Evolutionary conservation across 2,888 invertebrate species (phyloP).

Genomic region (Tholera decimalis): DNA sequence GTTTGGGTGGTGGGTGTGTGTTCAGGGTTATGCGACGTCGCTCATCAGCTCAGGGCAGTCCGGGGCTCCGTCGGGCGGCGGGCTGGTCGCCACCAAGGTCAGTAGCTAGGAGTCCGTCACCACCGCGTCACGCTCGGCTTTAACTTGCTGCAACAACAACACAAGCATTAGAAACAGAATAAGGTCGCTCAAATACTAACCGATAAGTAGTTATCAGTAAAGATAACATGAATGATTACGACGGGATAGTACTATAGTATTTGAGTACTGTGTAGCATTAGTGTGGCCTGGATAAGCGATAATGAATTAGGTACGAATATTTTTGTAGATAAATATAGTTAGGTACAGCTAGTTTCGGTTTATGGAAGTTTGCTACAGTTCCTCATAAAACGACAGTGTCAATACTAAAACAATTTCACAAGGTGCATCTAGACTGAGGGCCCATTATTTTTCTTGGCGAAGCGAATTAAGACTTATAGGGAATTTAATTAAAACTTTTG

Average conservation of each 20-base stretch:
- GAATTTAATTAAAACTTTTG: too few relatives aligned
- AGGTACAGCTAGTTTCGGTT: too few relatives aligned
- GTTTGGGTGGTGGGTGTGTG: conserved; percentile 11
- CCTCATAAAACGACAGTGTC: too few relatives aligned
- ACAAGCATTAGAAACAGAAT: conserved; percentile 13
- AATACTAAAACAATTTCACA: too few relatives aligned
- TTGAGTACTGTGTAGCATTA: conserved; percentile 2
- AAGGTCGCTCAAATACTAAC: conserved; percentile 10
- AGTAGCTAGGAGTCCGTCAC: conserved; percentile 89
- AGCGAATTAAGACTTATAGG: too few relatives aligned
- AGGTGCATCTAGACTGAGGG: too few relatives aligned
- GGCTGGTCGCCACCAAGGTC: conserved; percentile 74
- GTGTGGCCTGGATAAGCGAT: conserved; percentile 15
- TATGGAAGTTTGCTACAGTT: too few relatives aligned
- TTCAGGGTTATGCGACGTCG: conserved; percentile 45
- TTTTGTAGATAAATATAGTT: conserved; percentile 20
- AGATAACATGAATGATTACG: conserved; percentile 23
- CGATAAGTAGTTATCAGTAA: conserved; percentile 32
- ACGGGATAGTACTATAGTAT: conserved; percentile 5
- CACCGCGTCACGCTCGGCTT: conserved; percentile 93
- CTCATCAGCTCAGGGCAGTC: conserved; percentile 61
- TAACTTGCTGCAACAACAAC: conserved; percentile 92
- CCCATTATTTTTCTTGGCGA: too few relatives aligned
- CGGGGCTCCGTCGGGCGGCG: conserved; percentile 58
- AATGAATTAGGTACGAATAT: conserved; percentile 18